These are phyloP conservation scores for Aporrectodea caliginosa DNA, from an alignment of 1,140 invertebrate genomes.

Conservation along the genomic window DNA sequence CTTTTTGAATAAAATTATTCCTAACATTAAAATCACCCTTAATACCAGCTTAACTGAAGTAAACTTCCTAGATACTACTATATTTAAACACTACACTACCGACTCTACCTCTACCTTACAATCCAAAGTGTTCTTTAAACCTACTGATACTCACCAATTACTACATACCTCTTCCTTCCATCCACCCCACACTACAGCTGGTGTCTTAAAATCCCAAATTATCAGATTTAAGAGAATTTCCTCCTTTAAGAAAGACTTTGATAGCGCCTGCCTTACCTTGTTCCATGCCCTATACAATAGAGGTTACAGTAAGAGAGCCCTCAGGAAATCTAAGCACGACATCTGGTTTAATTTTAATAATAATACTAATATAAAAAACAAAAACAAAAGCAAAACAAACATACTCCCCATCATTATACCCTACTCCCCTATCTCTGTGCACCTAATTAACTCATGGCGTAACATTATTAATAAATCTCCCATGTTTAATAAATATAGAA, in stretches of 20 bases:
- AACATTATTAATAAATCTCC: background rate
- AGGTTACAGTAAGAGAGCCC: background rate
- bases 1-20: background rate
- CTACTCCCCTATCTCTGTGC: background rate
- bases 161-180: background rate
- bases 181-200: background rate
- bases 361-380: background rate
- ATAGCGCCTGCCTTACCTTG: background rate
- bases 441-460: background rate
- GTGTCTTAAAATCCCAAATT: constrained; percentile 20
- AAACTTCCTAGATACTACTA: background rate
- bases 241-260: background rate
- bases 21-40: background rate
- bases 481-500: background rate
- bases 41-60: background rate
- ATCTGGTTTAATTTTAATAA: background rate
- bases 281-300: background rate
- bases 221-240: constrained; percentile 15
- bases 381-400: background rate
- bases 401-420: background rate
- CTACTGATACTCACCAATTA: background rate
- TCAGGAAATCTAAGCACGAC: background rate
- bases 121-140: constrained; percentile 2
- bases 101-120: background rate
- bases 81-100: background rate